Conservation (phyloP, 2,113 vertebrate species). For the Sterna hirundo region DNA sequence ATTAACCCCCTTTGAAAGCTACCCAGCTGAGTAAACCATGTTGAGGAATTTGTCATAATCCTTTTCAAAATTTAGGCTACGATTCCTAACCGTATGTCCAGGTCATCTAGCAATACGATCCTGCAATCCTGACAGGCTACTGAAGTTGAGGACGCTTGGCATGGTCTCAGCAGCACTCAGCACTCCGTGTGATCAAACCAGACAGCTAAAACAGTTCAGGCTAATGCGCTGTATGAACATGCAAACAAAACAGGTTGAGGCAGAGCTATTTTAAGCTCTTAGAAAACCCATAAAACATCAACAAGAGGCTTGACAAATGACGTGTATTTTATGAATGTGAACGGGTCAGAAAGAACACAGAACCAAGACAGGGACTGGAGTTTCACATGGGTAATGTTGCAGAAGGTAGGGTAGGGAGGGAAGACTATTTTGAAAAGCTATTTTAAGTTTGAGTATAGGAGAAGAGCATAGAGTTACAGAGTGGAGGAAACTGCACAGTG, state of each 20-base stretch:
- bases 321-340: background rate
- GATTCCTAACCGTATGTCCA: background rate
- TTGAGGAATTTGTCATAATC: background rate
- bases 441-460: background rate
- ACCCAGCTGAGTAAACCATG: background rate
- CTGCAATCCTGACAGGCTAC: background rate
- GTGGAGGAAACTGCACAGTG: background rate
- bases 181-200: background rate
- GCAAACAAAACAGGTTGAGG: conserved; percentile 29
- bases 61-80: background rate
- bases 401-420: background rate
- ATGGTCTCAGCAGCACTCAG: background rate
- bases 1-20: background rate
- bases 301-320: background rate
- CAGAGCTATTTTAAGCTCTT: conserved; percentile 46
- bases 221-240: background rate
- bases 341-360: background rate
- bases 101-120: background rate
- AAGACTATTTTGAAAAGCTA: background rate
- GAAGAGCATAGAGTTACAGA: background rate
- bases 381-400: background rate
- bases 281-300: conserved; percentile 6
- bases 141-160: background rate
- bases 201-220: background rate
- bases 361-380: background rate